Evolutionary conservation across 1,140 invertebrate genomes (phyloP), one percentile per base, ranked within the genome.

Genomic region (Anastrepha ludens): DNA sequence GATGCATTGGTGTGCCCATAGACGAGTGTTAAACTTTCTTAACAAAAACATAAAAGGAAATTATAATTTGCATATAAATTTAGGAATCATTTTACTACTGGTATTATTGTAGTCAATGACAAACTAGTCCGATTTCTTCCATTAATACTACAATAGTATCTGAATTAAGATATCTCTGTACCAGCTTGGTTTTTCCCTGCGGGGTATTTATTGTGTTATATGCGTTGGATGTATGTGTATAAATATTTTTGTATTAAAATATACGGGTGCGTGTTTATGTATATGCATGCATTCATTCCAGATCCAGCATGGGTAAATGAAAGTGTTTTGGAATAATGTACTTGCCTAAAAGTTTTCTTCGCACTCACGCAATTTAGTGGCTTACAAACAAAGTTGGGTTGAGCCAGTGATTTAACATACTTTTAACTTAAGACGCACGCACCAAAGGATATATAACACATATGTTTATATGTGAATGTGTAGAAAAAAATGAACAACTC

Each of bases 301-400:
- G 20, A 29, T 55, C 47, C 20, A 55, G 20, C 0, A 6, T 67
- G 39, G 44, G 15, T 74, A 11, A 0, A 7, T n/a, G 64, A 9
- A 67, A 67, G 39, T 47, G 11, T 74, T 74, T 81, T 55, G 4
- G 74, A 9, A 81, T 81, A 81, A 81, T 81, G 9, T 55, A 55
- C 47, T 81, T 81, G 74, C 47, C 50, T 29, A 58, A 81, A 81
- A 50, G n/a, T 29, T 81, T 50, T 9, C 7, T 13, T 9, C 9
- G 29, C n/a, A 81, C 9, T 20, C 2, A 6, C 74, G 13, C 41
- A 29, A 81, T 47, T 81, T 81, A 55, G 44, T 20, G 47, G 7
- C 44, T 81, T 81, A 81, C 74, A 11, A 2, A 5, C 15, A 58
- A 55, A 81, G 7, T 29, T 29, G 17, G n/a, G n/a, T 13, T 55